Percentiles rank a stretch among this genome's conserved stretches.
Conservation (phyloP, 2,113 vertebrate genomes). For the cat (Felis catus) region DNA sequence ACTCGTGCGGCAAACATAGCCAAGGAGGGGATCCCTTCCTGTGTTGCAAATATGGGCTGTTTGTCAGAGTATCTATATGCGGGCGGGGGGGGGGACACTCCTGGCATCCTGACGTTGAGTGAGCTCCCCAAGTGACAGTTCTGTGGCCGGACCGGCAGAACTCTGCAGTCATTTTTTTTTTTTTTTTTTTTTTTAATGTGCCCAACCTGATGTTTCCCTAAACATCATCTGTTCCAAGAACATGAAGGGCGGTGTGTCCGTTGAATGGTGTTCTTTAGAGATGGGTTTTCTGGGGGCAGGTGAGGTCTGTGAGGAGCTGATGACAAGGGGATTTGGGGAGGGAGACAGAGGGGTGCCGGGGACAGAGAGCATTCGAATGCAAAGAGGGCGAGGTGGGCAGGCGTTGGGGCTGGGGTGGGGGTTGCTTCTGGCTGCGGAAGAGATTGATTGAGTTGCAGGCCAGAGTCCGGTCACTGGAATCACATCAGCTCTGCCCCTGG, state of each 20-base stretch:
- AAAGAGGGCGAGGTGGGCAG: not conserved
- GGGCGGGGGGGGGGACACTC: not conserved
- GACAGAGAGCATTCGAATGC: too few relatives aligned
- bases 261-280: not conserved
- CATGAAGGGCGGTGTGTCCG: not conserved
- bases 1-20: not conserved
- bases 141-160: not conserved
- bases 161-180: not conserved
- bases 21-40: not conserved
- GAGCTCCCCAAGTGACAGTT: not conserved
- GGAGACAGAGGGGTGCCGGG: not conserved
- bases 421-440: not conserved
- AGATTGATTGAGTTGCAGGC: not conserved
- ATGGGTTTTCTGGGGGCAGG: not conserved
- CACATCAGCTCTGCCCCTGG: not conserved
- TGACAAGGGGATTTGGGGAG: not conserved
- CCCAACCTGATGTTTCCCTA: not conserved
- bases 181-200: not conserved
- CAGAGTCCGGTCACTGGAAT: not conserved
- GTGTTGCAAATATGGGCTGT: not conserved
- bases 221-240: not conserved
- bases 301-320: not conserved
- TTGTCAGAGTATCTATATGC: not conserved
- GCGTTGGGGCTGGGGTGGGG: too few relatives aligned
- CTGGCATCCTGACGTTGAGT: not conserved